These are phyloP conservation scores for Crossoptilon crossoptilon DNA, from an alignment of 2,797 vertebrate species.

Conservation along the genomic window DNA sequence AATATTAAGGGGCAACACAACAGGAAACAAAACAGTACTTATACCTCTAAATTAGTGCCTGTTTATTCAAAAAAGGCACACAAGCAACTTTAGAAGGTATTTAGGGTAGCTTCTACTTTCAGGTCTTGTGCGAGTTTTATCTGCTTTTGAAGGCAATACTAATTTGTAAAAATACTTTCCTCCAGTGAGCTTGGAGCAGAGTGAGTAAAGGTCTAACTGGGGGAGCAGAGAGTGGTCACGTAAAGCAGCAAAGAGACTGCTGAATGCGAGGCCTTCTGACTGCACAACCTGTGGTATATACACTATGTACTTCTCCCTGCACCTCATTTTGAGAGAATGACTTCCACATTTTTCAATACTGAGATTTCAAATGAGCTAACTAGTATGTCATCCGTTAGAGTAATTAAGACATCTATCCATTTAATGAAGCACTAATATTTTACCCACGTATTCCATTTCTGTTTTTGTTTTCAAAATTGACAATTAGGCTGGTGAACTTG, in stretches of 20 bases:
- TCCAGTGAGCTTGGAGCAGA: background rate
- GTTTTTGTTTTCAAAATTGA: background rate
- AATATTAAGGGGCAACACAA: background rate
- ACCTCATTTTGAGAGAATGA: background rate
- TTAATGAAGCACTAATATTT: background rate
- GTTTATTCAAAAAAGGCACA: background rate
- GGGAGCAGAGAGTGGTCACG: background rate
- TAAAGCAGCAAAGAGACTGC: background rate
- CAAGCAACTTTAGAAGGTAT: background rate
- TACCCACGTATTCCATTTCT: background rate
- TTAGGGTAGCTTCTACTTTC: background rate
- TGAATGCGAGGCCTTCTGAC: background rate
- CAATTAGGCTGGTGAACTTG: background rate
- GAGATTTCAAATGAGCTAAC: background rate
- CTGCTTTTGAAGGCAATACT: background rate
- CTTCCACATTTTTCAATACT: background rate
- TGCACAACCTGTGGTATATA: background rate
- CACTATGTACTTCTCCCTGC: background rate
- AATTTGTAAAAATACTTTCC: background rate
- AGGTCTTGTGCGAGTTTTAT: background rate
- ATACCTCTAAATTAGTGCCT: fast-evolving
- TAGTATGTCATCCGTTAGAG: background rate
- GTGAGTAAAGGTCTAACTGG: fast-evolving
- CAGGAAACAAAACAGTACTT: background rate
- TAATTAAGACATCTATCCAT: background rate